A percentile compares a stretch with the other conserved stretches of the same genome.
phyloP scores from a whole-genome alignment of 2,888 invertebrate genomes.

The Synergus umbraculus region DNA sequence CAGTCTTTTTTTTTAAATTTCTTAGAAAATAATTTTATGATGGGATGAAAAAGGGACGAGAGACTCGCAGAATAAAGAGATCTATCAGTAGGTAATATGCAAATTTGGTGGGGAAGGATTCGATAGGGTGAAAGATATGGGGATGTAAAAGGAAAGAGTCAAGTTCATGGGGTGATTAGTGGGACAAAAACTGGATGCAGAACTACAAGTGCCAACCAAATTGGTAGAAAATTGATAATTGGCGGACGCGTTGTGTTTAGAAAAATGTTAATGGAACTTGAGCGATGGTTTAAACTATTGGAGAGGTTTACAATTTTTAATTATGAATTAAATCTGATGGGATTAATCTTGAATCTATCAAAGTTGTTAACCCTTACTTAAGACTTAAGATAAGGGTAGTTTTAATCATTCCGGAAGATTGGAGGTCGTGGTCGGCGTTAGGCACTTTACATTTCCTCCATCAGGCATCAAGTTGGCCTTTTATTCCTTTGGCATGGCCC shows the following conservation, averaged over 20 bases:
- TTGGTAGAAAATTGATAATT: constrained; percentile 78
- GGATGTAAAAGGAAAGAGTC: constrained; percentile 65
- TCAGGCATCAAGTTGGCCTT: constrained; percentile 58
- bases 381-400: constrained; percentile 43
- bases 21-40: constrained; percentile 18
- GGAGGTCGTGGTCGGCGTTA: constrained; percentile 63
- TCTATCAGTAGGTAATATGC: constrained; percentile 71
- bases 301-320: no score
- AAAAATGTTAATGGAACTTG: neutral
- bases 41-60: constrained; percentile 44
- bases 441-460: constrained; percentile 72
- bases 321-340: no score
- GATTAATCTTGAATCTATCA: no score
- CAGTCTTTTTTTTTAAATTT: neutral
- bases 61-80: constrained; percentile 55
- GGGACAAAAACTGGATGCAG: constrained; percentile 73
- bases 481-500: constrained; percentile 58
- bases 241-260: constrained; percentile 38
- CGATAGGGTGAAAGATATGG: constrained; percentile 57
- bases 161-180: constrained; percentile 74
- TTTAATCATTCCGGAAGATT: constrained; percentile 41
- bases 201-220: constrained; percentile 76
- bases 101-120: constrained; percentile 63
- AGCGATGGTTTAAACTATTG: no score
- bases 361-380: constrained; percentile 39